Conservation (phyloP, 2,888 invertebrate genomes). For the Eupithecia insigniata region DNA sequence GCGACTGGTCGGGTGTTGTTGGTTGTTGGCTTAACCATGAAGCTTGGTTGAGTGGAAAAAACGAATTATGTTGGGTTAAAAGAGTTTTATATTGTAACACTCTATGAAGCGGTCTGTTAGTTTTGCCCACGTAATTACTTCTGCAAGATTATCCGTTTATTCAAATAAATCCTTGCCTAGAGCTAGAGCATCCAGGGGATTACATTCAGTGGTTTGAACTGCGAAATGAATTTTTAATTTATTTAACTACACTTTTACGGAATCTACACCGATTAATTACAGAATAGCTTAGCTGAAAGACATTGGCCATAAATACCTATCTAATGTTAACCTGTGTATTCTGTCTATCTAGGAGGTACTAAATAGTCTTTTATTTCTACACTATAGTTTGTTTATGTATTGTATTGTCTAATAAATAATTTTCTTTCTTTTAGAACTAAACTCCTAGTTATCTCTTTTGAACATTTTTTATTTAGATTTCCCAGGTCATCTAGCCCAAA, state of each 20-base stretch:
- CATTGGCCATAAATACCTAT: not conserved
- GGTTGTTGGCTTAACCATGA: conserved; percentile 6
- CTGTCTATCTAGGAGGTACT: no score
- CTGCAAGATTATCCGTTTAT: not conserved
- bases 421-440: no score
- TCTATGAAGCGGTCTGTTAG: conserved; percentile 18
- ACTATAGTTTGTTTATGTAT: no score
- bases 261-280: not conserved
- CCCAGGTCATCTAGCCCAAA: no score
- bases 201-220: conserved; percentile 1
- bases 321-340: no score
- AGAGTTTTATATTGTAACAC: conserved; percentile 16
- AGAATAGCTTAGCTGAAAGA: not conserved
- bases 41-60: conserved; percentile 25
- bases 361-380: no score
- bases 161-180: conserved; percentile 4
- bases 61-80: conserved; percentile 19
- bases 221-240: conserved; percentile 19
- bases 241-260: not conserved
- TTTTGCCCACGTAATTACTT: conserved; percentile 8
- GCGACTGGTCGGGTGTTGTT: not conserved
- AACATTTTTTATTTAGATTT: no score
- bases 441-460: no score
- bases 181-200: not conserved
- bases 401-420: no score